phyloP scores from a whole-genome alignment of 2,797 vertebrate genomes.

The Arrhamphus sclerolepis region DNA sequence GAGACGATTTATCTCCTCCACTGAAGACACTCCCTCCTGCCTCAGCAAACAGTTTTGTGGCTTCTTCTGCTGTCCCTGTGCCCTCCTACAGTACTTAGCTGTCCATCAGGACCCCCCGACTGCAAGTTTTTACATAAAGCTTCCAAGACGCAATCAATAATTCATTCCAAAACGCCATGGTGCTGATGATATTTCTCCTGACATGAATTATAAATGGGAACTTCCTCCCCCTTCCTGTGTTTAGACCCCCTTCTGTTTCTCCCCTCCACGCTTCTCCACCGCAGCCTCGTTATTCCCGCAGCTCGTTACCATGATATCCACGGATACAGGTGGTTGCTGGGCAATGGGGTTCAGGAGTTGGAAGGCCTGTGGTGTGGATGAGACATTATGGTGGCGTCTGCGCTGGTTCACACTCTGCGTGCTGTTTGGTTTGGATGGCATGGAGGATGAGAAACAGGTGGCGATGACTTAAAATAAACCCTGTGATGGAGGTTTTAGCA shows the following conservation, averaged over 20 bases:
- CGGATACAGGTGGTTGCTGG: conserved; percentile 79
- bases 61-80: conserved; percentile 19
- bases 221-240: conserved; percentile 68
- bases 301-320: conserved; percentile 61
- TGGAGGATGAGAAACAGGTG: too few relatives aligned
- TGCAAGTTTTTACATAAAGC: conserved; percentile 78
- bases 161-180: conserved; percentile 82
- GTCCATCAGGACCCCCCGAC: conserved; percentile 65
- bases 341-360: conserved; percentile 15
- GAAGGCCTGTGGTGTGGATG: background rate
- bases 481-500: too few relatives aligned
- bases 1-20: conserved; percentile 26
- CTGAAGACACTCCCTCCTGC: conserved; percentile 13
- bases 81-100: conserved; percentile 44
- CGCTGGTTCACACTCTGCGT: too few relatives aligned
- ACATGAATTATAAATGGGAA: conserved; percentile 84
- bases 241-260: conserved; percentile 57
- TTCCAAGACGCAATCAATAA: conserved; percentile 81
- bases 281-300: conserved; percentile 71
- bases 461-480: too few relatives aligned
- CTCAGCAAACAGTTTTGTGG: conserved; percentile 38
- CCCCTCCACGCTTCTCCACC: conserved; percentile 29
- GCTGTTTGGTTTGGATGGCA: too few relatives aligned
- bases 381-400: background rate
- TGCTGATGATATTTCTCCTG: conserved; percentile 83